A percentile compares a stretch with the other conserved stretches of the same genome.
phyloP scores from a whole-genome alignment of 2,888 invertebrate species.

The Agriotes lineatus region DNA sequence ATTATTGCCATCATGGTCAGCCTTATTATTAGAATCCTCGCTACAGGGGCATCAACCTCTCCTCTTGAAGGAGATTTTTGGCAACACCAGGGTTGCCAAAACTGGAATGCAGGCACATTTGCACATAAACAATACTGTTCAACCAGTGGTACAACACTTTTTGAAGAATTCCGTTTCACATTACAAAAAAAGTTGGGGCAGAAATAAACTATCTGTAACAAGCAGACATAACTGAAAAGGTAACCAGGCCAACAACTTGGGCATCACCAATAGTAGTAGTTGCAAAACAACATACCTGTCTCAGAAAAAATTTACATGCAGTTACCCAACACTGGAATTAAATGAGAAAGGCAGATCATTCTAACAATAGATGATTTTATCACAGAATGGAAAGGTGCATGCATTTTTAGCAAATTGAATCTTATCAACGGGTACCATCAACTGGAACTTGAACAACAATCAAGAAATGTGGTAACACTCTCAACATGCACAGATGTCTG shows the following conservation, averaged over 20 bases:
- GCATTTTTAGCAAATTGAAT: background rate
- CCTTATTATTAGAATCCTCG: too few relatives aligned
- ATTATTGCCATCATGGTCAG: too few relatives aligned
- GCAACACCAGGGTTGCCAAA: too few relatives aligned
- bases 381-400: background rate
- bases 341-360: too few relatives aligned
- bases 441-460: background rate
- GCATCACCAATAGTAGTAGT: background rate
- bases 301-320: too few relatives aligned
- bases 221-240: background rate
- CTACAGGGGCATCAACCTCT: too few relatives aligned
- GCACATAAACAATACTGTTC: background rate
- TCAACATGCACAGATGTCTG: background rate
- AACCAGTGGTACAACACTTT: background rate
- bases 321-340: too few relatives aligned
- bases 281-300: too few relatives aligned
- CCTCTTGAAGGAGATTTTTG: too few relatives aligned
- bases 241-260: background rate
- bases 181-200: background rate
- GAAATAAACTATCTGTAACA: background rate
- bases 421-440: background rate
- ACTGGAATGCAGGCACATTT: background rate
- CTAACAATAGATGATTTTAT: background rate
- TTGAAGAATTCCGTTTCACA: background rate
- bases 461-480: background rate